Conservation (phyloP, 2,113 vertebrate species). For the Euleptes europaea region DNA sequence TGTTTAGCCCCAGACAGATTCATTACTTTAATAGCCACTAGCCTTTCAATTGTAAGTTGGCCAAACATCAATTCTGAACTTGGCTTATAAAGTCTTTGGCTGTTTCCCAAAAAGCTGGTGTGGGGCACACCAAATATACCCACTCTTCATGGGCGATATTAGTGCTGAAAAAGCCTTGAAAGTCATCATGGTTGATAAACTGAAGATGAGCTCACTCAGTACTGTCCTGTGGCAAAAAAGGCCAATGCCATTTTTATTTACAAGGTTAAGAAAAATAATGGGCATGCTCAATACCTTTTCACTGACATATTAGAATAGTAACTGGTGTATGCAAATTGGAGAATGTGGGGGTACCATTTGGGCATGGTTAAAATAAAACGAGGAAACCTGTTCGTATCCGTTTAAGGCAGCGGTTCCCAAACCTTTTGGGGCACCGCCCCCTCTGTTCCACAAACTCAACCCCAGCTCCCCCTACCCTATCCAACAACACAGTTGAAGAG, state of each 20-base stretch:
- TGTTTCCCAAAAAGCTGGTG: no score
- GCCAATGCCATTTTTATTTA: background rate
- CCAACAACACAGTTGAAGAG: no score
- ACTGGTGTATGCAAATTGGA: background rate
- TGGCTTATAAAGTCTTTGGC: no score
- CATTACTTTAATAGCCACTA: background rate
- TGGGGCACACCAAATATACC: no score
- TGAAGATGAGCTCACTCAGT: background rate
- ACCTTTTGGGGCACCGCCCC: no score
- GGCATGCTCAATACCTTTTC: background rate
- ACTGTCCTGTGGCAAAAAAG: background rate
- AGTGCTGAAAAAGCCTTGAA: background rate
- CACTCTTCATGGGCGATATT: background rate
- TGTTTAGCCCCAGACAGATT: no score
- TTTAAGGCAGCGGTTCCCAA: no score
- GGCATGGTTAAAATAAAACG: background rate
- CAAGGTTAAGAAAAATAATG: background rate
- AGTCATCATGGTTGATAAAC: background rate
- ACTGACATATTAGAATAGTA: background rate
- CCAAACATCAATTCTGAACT: conserved; percentile 1
- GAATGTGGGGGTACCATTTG: background rate
- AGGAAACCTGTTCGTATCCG: background rate
- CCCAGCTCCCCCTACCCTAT: no score
- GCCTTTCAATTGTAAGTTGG: rapidly evolving
- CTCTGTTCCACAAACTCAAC: no score